Base-by-base conservation (phyloP, 2,888 invertebrate genomes). In the Acronicta aceris region DNA sequence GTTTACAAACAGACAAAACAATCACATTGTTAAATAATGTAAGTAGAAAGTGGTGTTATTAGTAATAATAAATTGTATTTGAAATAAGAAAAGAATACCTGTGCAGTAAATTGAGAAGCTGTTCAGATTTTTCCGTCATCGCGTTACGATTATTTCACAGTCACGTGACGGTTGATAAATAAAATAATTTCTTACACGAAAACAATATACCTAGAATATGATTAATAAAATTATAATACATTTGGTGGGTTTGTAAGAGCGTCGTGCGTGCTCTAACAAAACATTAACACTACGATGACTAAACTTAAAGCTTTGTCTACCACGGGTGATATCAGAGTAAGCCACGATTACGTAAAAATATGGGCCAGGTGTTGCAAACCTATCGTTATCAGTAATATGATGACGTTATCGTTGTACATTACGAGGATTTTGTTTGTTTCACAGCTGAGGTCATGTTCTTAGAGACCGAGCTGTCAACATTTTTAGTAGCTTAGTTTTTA, bases 281-380 rank as follows among this genome's bases (percentile, higher is more conserved):
- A 81, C 73, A 80, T 81, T 75, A 42, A 74, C 76, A 80, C 79
- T 80, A 81, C 79, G 83, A 87, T 89, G 86, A 88, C 86, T 89
- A 85, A 79, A 81, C 80, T 75, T 76, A 74, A 82, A 86, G 86
- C 84, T 87, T 87, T 83, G 86, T 85, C 79, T 79, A 71, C 76
- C 69, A 70, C 63, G 69, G 71, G 74, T 82, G 88, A 86, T 90
- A 90, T 82, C 87, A 83, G 74, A 79, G 71, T 76, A 69, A 78
- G 71, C 71, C 74, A 77, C 76, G 84, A 85, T 86, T 85, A 83
- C 79, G 73, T 83, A 83, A 72, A 81, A 84, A 92, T 88, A 84
- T 91, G 87, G 93, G 89, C 81, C 88, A 82, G 77, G 84, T 90
- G 90, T 90, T 86, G 90, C 88, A 88, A 89, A 87, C 84, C 74